Conservation (phyloP, 2,797 vertebrate genomes). For the Arremon brunneinucha region DNA sequence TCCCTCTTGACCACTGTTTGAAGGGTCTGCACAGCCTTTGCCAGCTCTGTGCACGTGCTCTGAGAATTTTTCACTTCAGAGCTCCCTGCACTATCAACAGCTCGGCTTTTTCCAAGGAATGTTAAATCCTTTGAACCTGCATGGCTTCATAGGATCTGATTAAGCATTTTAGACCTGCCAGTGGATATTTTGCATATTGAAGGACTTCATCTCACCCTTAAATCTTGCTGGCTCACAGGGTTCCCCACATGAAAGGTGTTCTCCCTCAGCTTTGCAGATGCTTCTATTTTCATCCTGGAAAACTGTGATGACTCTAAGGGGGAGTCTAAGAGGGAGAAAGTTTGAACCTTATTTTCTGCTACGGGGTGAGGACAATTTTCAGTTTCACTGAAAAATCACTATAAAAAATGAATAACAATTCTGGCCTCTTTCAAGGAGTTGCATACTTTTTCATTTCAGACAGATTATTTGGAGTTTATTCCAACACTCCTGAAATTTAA, state of each 20-base stretch:
- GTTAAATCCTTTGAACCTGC: background rate
- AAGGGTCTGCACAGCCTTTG: background rate
- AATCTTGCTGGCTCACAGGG: background rate
- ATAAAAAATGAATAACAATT: background rate
- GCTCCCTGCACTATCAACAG: background rate
- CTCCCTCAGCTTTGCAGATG: background rate
- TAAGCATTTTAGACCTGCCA: background rate
- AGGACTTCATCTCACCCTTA: background rate
- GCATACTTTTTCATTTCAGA: background rate
- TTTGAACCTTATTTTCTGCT: background rate
- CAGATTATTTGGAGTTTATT: background rate
- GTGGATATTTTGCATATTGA: slow-evolving; percentile 5
- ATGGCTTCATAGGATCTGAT: background rate
- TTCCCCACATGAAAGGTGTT: background rate
- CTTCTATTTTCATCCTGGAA: background rate
- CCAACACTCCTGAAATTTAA: background rate
- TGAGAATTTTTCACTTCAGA: slow-evolving; percentile 12
- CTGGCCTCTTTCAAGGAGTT: background rate
- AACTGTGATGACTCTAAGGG: background rate
- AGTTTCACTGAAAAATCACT: background rate
- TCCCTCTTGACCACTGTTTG: slow-evolving; percentile 10
- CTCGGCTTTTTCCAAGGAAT: background rate
- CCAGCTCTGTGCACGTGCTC: background rate
- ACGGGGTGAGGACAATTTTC: background rate
- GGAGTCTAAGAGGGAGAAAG: background rate